phyloP scores from a whole-genome alignment of 2,888 invertebrate species.

The Amphipyra tragopoginis region DNA sequence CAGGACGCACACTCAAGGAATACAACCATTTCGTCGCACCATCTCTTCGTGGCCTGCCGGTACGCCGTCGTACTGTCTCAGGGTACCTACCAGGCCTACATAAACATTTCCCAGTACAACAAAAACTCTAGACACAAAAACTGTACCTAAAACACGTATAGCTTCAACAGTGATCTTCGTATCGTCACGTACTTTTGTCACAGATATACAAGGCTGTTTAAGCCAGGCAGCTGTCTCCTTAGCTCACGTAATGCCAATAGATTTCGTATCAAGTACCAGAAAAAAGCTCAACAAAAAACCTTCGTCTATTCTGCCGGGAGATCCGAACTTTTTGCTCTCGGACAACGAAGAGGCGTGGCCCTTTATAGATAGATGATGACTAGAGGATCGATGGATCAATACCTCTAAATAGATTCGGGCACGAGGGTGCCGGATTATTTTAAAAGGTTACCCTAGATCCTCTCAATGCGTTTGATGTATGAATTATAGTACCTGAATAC shows the following conservation, averaged over 20 bases:
- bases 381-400: constrained; percentile 53
- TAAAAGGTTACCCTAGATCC: constrained; percentile 43
- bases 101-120: too few relatives aligned
- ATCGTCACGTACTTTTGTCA: constrained; percentile 4
- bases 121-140: too few relatives aligned
- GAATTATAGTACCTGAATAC: constrained; percentile 42
- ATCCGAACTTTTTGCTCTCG: constrained; percentile 61
- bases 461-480: constrained; percentile 35
- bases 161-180: neutral
- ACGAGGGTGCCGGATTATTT: constrained; percentile 43
- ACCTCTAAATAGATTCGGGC: constrained; percentile 42
- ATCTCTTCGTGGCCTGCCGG: too few relatives aligned
- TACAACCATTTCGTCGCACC: too few relatives aligned
- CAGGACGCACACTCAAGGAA: too few relatives aligned
- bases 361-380: constrained; percentile 33
- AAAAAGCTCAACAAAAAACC: constrained; percentile 54
- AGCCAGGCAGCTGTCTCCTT: constrained; percentile 26
- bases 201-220: constrained; percentile 15
- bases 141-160: too few relatives aligned
- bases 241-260: constrained; percentile 34
- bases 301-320: constrained; percentile 25
- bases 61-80: too few relatives aligned
- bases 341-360: constrained; percentile 70
- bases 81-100: too few relatives aligned
- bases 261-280: constrained; percentile 42